phyloP scores from a whole-genome alignment of 2,797 vertebrate species.

The Odontamblyopus rebecca region DNA sequence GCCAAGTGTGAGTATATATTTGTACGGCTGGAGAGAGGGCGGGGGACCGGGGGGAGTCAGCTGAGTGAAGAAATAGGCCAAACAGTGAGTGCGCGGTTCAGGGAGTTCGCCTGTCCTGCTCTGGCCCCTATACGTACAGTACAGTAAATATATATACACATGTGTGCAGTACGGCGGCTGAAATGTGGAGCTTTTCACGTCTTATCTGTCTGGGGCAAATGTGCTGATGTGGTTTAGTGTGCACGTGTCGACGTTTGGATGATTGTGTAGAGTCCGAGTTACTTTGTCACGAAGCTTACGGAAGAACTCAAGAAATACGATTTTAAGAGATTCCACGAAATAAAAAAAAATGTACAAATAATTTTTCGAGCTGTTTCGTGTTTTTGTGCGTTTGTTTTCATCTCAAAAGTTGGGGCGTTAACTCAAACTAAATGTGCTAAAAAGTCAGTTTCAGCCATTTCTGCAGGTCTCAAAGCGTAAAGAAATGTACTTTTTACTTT shows the following conservation, averaged over 20 bases:
- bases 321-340: no score
- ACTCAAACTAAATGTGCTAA: no score
- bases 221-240: background rate
- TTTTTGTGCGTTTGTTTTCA: no score
- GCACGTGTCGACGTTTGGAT: background rate
- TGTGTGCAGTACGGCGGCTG: background rate
- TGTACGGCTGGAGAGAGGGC: constrained; percentile 28
- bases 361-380: no score
- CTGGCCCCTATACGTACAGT: constrained; percentile 16
- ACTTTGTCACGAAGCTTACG: background rate
- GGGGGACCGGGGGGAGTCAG: constrained; percentile 39
- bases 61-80: constrained; percentile 74
- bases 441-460: no score
- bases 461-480: no score
- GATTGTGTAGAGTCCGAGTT: background rate
- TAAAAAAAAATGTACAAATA: no score
- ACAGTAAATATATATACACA: no score
- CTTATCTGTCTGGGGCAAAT: constrained; percentile 2
- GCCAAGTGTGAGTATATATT: constrained; percentile 34
- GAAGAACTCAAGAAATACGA: background rate
- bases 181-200: background rate
- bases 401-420: no score
- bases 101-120: constrained; percentile 55
- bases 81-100: constrained; percentile 67
- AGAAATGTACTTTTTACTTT: no score